Evolutionary conservation across 2,113 vertebrate species (phyloP), one percentile per base, ranked within the genome.

Genomic region (Antidorcas marsupialis): DNA sequence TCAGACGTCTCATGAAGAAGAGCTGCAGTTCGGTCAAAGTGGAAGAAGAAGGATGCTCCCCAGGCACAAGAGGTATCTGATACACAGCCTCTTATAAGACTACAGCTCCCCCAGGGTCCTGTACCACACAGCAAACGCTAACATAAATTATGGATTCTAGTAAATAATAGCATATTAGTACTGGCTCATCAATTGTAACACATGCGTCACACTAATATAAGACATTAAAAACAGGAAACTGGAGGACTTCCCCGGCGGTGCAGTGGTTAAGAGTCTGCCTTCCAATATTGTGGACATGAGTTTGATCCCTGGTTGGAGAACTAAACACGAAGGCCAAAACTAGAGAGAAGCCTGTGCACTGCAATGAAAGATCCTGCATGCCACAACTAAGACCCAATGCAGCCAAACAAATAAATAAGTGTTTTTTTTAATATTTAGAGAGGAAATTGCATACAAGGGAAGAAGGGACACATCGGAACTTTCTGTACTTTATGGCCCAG

Each of bases 201-300:
- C 7, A 27, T 0, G 15, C 1, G 10, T 2, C 21, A 36, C 21
- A 4, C 10, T 33, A 25, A 53, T 9, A 62, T 23, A 16, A 84
- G 47, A 64, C 23, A 39, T 83, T 57, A 50, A 67, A 19, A 50
- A 57, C 1, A 33, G 85, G 25, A 7, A 16, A 27, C 8, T 13
- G 12, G 23, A 12, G 23, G 71, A 76, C 36, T 43, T 76, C 71
- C 23, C 39, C 4, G 6, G 71, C 0, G 1, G 71, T 76, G 23
- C 71, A 76, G 23, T 27, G 71, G 71, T 76, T 76, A 43, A 76
- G 71, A 43, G 11, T 76, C 71, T 27, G 6, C 12, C 71, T 76
- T 76, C 11, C 71, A 43, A 0, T 43, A 23, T 27, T 76, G 71
- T 12, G 39, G 21, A 76, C 39, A 43, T 43, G 71, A 13, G 39